phyloP scores from a whole-genome alignment of 2,113 vertebrate species.

The Tetrao urogallus region DNA sequence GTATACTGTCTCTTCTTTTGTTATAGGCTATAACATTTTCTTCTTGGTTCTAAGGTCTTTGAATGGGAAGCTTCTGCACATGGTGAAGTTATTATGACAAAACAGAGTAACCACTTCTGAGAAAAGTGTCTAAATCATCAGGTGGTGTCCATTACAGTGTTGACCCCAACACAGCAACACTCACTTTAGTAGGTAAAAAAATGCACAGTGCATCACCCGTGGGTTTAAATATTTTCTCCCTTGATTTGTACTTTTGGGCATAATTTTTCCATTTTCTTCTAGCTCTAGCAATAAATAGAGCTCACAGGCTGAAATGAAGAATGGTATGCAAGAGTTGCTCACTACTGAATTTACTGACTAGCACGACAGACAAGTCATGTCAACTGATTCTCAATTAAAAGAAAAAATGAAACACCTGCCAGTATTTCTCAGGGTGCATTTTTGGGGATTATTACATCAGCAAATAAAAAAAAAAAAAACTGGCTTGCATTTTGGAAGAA shows the following conservation, averaged over 20 bases:
- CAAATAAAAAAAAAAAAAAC: background rate
- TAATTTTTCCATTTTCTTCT: background rate
- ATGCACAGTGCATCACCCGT: background rate
- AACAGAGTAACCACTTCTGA: background rate
- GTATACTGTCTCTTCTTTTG: fast-evolving
- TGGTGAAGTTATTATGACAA: background rate
- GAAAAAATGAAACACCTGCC: background rate
- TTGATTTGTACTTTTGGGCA: background rate
- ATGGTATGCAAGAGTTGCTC: background rate
- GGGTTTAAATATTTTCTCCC: background rate
- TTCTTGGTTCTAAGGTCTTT: background rate
- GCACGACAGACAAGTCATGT: background rate
- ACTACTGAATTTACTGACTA: background rate
- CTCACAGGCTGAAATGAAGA: background rate
- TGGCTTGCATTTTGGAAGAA: background rate
- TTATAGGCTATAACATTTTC: background rate
- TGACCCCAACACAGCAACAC: background rate
- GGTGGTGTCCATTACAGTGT: background rate
- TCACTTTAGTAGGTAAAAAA: background rate
- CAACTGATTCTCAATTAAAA: background rate
- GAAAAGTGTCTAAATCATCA: background rate
- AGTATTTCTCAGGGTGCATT: background rate
- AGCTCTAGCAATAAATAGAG: background rate
- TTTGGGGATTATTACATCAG: background rate
- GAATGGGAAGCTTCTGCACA: background rate